Evolutionary conservation across 2,113 vertebrate genomes (phyloP).

Genomic region (Gasterosteus nipponicus): DNA sequence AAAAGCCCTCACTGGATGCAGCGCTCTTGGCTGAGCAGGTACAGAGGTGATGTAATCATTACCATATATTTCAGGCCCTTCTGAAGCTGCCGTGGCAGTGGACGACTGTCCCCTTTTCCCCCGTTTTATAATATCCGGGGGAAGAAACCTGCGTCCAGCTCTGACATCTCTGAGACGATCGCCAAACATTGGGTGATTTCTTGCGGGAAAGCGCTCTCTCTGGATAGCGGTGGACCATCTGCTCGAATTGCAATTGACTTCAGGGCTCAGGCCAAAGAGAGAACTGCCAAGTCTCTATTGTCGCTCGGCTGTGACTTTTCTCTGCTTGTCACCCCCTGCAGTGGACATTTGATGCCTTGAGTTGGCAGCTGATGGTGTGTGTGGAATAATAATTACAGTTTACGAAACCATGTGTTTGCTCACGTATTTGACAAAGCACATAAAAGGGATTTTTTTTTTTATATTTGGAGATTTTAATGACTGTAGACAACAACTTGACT

Average conservation of each 20-base stretch:
- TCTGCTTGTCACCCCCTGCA: conserved; percentile 17
- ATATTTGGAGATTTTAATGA: conserved; percentile 74
- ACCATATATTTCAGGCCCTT: conserved; percentile 1
- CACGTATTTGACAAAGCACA: background rate
- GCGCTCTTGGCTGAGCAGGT: conserved; percentile 21
- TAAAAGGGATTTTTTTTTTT: background rate
- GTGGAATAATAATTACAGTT: conserved; percentile 10
- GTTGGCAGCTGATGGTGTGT: conserved; percentile 12
- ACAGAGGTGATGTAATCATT: conserved; percentile 46
- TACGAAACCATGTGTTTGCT: background rate
- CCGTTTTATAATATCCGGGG: conserved; percentile 7
- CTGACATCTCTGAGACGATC: conserved; percentile 36
- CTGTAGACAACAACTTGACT: conserved; percentile 82
- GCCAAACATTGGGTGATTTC: conserved; percentile 62
- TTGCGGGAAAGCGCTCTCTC: conserved; percentile 29
- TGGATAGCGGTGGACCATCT: conserved; percentile 52
- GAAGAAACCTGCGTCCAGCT: conserved; percentile 35
- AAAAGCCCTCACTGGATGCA: conserved; percentile 20
- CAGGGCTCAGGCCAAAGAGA: conserved; percentile 21
- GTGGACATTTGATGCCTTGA: conserved; percentile 28
- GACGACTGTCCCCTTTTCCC: conserved; percentile 18
- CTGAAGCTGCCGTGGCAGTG: conserved; percentile 7
- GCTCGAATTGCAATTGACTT: conserved; percentile 51
- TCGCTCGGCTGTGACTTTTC: conserved; percentile 20
- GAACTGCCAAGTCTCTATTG: conserved; percentile 28